Base-by-base conservation (phyloP, 2,888 invertebrate species). In the Mylabris sibirica region DNA sequence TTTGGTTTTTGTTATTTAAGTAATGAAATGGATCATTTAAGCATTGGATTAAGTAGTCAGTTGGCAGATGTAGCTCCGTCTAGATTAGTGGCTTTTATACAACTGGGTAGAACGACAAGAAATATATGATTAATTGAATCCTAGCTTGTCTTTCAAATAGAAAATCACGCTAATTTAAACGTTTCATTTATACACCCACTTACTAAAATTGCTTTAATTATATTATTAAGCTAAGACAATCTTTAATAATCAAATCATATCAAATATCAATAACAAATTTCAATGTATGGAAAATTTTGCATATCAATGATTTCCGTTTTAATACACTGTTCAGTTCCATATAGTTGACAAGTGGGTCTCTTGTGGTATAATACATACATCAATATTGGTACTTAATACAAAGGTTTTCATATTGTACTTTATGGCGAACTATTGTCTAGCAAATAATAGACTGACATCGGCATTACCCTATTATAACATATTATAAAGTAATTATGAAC, bases 61-160 rank as follows among this genome's bases (percentile, higher is more conserved):
- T 79, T 80, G 76, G 76, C 76, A 79, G 79, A 80, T 80, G 77
- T 79, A 79, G 75, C 80, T 81, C 75, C 72, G 77, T 79, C 79
- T 76, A 79, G 81, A 80, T 81, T 81, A 79, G 78, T 76, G 76
- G 76, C 74, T 75, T 73, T 70, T 77, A 76, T 72, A 76, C 73
- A 73, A 75, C 72, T 72, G 71, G 72, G 66, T 68, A 73, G 74
- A 77, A 77, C 77, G 79, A 79, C 81, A 81, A 80, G 81, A 82
- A 82, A 82, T 82, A 80, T 81, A 81, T 82, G 81, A 82, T 81
- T 81, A 82, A 82, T 82, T 78, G 76, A 78, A 76, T 73, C 71
- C 72, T 69, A 73, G 73, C 70, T 72, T 75, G 75, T 75, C 76
- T 74, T 75, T 76, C 75, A 76, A 73, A 76, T 69, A 74, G 66